Evolutionary conservation across 2,113 vertebrate species (phyloP), one percentile per base, ranked within the genome.

Genomic region (Meles meles): DNA sequence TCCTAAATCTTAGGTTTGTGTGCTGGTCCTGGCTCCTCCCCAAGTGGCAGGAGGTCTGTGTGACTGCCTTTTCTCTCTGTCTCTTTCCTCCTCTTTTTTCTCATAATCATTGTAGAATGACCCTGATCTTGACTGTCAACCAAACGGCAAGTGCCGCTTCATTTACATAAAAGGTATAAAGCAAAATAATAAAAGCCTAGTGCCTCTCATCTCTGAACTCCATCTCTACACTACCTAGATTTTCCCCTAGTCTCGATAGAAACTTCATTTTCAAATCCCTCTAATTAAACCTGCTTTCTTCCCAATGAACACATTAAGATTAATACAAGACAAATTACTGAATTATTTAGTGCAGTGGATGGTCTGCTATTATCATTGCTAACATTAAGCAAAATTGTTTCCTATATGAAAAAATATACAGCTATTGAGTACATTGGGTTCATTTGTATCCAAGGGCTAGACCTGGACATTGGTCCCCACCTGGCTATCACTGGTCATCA

Each of bases 281-380:
- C 69, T 63, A 44, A 18, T 59, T 63, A 80, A 85, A 72, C 65
- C 69, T 84, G 7, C 49, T 94, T 96, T 83, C 61, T 97, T 86
- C 59, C 90, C 55, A 72, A 81, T 15, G 80, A 93, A 94, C 44
- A 69, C 79, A 76, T 87, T 72, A 93, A 44, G 20, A 84, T 29
- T 69, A 91, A 74, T 76, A 63, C 21, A 74, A 63, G 77, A 21
- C 27, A 44, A 59, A 84, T 79, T 57, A 80, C 74, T 93, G 84
- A 88, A 29, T 95, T 94, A 96, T 95, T 95, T 95, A 90, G 86
- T 71, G 61, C 23, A 90, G 21, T 63, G 74, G 37, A 65, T 87
- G 59, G 34, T 83, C 74, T 79, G 27, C 52, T 77, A 81, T 88
- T 93, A 96, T 83, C 84, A 88, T 91, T 79, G 71, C 92, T 92